Evolutionary conservation across 2,797 vertebrate species (phyloP).

Genomic region (Buceros bicornis): DNA sequence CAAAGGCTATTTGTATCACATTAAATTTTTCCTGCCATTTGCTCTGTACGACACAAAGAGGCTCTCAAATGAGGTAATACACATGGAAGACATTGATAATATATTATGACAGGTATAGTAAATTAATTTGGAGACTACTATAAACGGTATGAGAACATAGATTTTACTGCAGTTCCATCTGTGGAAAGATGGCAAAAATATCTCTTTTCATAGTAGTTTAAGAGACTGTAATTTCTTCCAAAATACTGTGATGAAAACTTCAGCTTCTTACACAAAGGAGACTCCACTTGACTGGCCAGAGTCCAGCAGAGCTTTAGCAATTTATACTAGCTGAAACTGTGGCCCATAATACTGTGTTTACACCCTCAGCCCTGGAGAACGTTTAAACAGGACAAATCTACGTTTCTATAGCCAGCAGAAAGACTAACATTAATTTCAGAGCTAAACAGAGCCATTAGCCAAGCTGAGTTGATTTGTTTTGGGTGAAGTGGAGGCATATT

Average conservation of each 20-base stretch:
- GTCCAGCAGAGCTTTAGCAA: conserved; percentile 48
- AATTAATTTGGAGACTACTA: conserved; percentile 41
- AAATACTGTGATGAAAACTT: conserved; percentile 45
- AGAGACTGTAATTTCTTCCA: conserved; percentile 41
- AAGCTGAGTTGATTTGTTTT: not conserved
- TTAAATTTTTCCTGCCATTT: not conserved
- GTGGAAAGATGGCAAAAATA: conserved; percentile 55
- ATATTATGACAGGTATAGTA: conserved; percentile 35
- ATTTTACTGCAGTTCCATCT: conserved; percentile 34
- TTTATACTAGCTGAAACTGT: conserved; percentile 54
- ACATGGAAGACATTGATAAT: conserved; percentile 26
- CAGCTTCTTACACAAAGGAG: conserved; percentile 30
- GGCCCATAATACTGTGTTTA: conserved; percentile 47
- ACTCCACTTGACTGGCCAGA: conserved; percentile 28
- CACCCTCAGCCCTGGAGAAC: conserved; percentile 64
- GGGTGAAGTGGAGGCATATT: not conserved
- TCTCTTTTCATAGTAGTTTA: conserved; percentile 37
- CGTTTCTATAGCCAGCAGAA: conserved; percentile 54
- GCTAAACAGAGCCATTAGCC: not conserved
- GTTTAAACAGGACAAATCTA: conserved; percentile 57
- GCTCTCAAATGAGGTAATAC: conserved; percentile 27
- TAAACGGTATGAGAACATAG: conserved; percentile 6
- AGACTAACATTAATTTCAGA: conserved; percentile 51
- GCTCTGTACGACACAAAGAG: not conserved
- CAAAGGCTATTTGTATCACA: not conserved